A percentile compares a stretch with the other conserved stretches of the same genome.
phyloP scores from a whole-genome alignment of 2,797 vertebrate species.

The Leucoraja ocellata region DNA sequence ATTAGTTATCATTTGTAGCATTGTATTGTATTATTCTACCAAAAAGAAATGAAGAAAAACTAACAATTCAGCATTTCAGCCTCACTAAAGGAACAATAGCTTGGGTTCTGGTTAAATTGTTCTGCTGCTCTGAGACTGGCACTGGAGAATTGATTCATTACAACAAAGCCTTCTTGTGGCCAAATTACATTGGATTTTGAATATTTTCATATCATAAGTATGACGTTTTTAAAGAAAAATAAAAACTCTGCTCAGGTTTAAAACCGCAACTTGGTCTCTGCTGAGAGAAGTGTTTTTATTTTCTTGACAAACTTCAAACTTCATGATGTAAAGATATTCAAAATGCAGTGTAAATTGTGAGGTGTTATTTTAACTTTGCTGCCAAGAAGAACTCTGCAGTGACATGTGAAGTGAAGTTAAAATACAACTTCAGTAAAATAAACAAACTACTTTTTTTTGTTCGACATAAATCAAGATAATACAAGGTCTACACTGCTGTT shows the following conservation, averaged over 20 bases:
- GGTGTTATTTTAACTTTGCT: background rate
- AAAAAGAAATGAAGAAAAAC: background rate
- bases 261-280: background rate
- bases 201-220: background rate
- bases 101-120: background rate
- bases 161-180: background rate
- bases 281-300: background rate
- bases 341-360: no score
- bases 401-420: background rate
- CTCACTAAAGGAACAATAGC: background rate
- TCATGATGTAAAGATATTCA: no score
- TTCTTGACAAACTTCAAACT: no score
- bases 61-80: background rate
- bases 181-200: background rate
- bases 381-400: background rate
- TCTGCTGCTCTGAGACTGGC: background rate
- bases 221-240: background rate
- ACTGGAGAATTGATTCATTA: background rate
- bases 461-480: background rate
- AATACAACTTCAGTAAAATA: no score
- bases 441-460: background rate
- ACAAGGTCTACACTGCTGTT: background rate
- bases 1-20: background rate
- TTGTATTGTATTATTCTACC: no score
- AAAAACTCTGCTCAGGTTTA: background rate